Conservation (phyloP, 2,888 invertebrate species). For the Lycocerus yunnanus region DNA sequence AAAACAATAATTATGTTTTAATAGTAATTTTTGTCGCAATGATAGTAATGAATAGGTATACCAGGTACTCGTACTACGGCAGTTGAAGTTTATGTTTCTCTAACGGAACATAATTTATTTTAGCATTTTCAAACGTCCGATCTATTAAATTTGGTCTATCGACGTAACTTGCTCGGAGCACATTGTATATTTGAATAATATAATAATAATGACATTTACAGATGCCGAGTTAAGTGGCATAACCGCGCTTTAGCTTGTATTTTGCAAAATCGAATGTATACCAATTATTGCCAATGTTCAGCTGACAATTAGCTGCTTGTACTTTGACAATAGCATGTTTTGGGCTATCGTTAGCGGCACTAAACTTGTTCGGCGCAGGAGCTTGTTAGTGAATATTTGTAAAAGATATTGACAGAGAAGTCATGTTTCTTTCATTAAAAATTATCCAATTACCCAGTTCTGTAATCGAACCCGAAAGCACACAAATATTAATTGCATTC, state of each 20-base stretch:
- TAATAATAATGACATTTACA: conserved; percentile 21
- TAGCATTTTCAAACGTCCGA: background rate
- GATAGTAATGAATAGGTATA: no score
- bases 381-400: conserved; percentile 19
- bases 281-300: conserved; percentile 14
- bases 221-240: conserved; percentile 6
- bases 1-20: background rate
- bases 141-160: background rate
- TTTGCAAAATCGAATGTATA: conserved; percentile 2
- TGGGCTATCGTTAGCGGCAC: conserved; percentile 33
- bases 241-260: conserved; percentile 5
- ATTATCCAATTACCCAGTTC: conserved; percentile 11
- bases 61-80: no score
- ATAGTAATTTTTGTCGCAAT: background rate
- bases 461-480: background rate
- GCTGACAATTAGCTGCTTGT: conserved; percentile 35
- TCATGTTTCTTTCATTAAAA: background rate
- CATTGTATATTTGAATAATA: background rate
- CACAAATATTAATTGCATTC: background rate
- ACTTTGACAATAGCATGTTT: conserved; percentile 36
- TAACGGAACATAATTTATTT: background rate
- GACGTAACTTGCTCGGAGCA: background rate
- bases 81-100: background rate
- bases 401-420: conserved; percentile 12
- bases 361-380: conserved; percentile 11